phyloP scores from a whole-genome alignment of 2,797 vertebrate species.

The Halcyon leucocephala region DNA sequence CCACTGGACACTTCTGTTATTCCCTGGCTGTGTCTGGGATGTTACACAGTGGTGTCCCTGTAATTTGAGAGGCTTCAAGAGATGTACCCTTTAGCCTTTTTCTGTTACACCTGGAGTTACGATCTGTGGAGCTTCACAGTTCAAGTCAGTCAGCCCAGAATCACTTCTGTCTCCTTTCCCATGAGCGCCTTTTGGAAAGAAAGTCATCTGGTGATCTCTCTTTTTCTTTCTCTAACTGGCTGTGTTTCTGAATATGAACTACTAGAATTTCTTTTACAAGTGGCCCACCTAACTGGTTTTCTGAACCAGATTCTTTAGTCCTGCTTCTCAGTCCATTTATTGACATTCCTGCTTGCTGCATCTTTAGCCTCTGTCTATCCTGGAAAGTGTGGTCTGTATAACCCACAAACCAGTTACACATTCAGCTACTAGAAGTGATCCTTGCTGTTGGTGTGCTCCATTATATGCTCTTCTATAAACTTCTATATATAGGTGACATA shows the following conservation, averaged over 20 bases:
- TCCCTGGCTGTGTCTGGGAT: neutral
- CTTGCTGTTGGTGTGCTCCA: neutral
- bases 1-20: neutral
- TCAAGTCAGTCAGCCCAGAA: neutral
- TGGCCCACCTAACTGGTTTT: neutral
- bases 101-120: neutral
- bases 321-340: neutral
- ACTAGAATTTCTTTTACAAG: too few relatives aligned
- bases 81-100: neutral
- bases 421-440: neutral
- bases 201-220: neutral
- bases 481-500: neutral
- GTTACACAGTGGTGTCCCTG: neutral
- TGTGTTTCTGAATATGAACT: too few relatives aligned
- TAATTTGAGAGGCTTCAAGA: neutral
- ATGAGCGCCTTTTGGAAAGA: neutral
- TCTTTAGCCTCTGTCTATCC: neutral
- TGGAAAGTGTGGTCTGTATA: neutral
- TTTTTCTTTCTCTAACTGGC: too few relatives aligned
- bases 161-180: neutral
- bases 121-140: neutral
- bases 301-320: neutral
- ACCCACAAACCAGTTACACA: rapidly evolving
- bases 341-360: neutral
- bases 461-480: neutral